Percentiles rank a stretch among this genome's conserved stretches.
These are phyloP conservation scores for Eustalomyia histrio DNA, from an alignment of 2,888 invertebrate species.

Conservation along the genomic window DNA sequence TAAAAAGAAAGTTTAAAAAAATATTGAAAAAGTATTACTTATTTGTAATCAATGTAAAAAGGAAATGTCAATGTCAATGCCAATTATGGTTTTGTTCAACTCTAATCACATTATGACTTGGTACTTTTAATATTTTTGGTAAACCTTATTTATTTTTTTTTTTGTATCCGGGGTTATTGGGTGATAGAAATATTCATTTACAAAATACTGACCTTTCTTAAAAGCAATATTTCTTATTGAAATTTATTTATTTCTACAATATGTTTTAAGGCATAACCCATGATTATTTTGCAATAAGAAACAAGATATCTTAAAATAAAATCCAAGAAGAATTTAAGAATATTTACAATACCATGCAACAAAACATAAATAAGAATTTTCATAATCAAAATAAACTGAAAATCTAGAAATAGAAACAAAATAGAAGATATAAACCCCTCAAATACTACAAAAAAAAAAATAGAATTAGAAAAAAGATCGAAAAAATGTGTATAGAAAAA, in stretches of 20 bases:
- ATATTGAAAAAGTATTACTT: no score
- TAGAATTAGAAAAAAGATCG: constrained; percentile 15
- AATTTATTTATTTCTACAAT: background rate
- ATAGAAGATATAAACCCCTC: constrained; percentile 3
- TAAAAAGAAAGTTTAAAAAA: no score
- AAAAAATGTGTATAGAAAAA: constrained; percentile 51
- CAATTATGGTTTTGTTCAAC: no score
- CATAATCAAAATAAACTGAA: constrained; percentile 63
- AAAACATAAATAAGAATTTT: constrained; percentile 57
- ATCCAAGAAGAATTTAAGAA: constrained; percentile 57
- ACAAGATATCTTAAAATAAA: constrained; percentile 28
- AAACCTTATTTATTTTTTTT: no score
- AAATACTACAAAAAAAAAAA: constrained; percentile 16
- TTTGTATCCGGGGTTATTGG: no score
- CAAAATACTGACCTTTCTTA: constrained; percentile 20
- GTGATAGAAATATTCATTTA: background rate
- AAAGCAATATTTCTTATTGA: constrained; percentile 3
- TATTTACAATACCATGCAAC: constrained; percentile 25
- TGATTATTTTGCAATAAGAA: constrained; percentile 32
- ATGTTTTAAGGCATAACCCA: background rate
- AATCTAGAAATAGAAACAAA: constrained; percentile 34
- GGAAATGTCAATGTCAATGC: no score
- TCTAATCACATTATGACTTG: no score
- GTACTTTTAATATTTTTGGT: no score
- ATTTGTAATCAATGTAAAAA: no score